These are phyloP conservation scores for Hypomecis atomaria DNA, from an alignment of 2,888 invertebrate genomes.

Conservation along the genomic window DNA sequence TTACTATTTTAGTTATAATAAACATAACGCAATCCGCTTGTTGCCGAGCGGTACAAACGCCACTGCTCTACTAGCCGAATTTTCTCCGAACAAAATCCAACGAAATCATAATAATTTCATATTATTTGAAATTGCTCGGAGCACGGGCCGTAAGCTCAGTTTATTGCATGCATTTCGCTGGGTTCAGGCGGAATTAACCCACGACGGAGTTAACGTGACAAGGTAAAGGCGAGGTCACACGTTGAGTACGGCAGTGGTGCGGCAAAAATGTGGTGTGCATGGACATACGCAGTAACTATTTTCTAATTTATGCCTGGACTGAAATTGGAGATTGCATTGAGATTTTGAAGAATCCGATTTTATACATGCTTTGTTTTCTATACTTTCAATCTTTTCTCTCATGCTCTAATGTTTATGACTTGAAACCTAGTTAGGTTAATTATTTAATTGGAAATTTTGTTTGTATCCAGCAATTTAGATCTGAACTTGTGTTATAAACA, in stretches of 20 bases:
- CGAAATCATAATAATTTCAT: conserved; percentile 55
- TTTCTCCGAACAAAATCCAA: conserved; percentile 40
- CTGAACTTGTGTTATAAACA: too few relatives aligned
- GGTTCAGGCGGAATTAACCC: conserved; percentile 39
- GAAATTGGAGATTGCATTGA: too few relatives aligned
- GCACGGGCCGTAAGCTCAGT: conserved; percentile 42
- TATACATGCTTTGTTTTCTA: too few relatives aligned
- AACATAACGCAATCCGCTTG: background rate
- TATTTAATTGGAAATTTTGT: too few relatives aligned
- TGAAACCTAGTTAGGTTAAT: too few relatives aligned
- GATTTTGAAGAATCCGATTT: too few relatives aligned
- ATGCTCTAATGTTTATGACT: too few relatives aligned
- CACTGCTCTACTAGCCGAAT: conserved; percentile 11
- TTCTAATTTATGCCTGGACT: too few relatives aligned
- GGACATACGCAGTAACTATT: too few relatives aligned
- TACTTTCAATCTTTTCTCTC: too few relatives aligned
- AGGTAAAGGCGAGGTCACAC: conserved; percentile 20
- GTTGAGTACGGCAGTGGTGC: background rate
- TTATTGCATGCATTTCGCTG: conserved; percentile 47
- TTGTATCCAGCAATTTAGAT: too few relatives aligned
- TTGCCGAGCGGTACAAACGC: background rate
- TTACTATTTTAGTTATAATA: background rate
- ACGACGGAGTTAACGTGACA: conserved; percentile 31
- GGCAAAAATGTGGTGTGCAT: background rate
- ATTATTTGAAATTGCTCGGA: conserved; percentile 54